A percentile compares a stretch with the other conserved stretches of the same genome.
These are phyloP conservation scores for Natrix natrix DNA, from an alignment of 2,797 vertebrate species.

Conservation along the genomic window DNA sequence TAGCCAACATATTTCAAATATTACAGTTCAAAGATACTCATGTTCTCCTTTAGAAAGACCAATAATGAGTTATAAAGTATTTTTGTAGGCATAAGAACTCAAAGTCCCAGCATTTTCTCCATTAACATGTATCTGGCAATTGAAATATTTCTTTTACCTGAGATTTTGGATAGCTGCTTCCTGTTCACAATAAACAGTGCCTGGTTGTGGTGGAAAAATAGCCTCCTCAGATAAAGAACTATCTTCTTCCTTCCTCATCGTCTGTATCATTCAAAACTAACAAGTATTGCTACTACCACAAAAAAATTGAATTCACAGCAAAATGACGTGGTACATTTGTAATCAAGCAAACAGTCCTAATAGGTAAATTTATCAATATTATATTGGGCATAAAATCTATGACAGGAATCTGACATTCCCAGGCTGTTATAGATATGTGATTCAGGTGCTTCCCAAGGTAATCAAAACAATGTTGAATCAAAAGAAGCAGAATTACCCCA, in stretches of 20 bases:
- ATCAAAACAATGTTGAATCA: neutral
- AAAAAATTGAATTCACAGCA: neutral
- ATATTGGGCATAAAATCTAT: neutral
- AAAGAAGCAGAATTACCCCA: neutral
- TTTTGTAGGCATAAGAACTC: neutral
- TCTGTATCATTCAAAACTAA: neutral
- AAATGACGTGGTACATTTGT: neutral
- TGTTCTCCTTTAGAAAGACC: neutral
- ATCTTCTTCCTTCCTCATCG: neutral
- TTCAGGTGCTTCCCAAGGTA: neutral
- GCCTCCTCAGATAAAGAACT: neutral
- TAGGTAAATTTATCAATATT: neutral
- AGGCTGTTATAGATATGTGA: neutral
- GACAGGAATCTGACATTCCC: neutral
- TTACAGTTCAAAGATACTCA: neutral
- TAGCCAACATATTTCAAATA: neutral
- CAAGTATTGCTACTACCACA: neutral
- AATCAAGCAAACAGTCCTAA: neutral
- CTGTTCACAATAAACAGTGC: neutral
- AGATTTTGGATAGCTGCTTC: neutral
- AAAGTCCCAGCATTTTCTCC: neutral
- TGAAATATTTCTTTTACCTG: neutral
- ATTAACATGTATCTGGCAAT: neutral
- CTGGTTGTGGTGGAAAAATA: neutral
- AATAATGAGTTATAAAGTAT: neutral